These are phyloP conservation scores for Callithrix jacchus DNA, from an alignment of 2,113 vertebrate species.

Conservation along the genomic window DNA sequence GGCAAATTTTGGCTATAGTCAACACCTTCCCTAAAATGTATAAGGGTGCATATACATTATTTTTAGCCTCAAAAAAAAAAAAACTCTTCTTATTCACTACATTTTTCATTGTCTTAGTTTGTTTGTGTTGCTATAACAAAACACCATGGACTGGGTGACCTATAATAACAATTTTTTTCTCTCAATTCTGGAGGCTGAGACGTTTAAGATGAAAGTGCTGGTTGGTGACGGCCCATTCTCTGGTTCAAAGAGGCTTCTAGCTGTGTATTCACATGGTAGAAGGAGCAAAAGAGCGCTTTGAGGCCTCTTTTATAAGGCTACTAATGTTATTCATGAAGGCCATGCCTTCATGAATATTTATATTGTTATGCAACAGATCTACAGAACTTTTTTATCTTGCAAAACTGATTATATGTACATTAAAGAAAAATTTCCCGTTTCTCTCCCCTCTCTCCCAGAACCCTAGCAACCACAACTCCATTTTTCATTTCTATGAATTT, in stretches of 20 bases:
- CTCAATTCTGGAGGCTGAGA: neutral
- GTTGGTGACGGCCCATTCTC: neutral
- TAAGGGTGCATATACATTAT: neutral
- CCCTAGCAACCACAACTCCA: neutral
- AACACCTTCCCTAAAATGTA: neutral
- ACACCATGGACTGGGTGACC: neutral
- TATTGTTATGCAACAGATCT: neutral
- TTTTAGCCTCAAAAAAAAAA: neutral
- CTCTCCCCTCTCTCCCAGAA: neutral
- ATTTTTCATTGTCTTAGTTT: neutral
- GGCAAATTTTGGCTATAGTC: neutral
- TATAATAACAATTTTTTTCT: neutral
- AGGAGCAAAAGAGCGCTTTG: neutral
- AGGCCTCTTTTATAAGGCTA: neutral
- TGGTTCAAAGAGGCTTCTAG: neutral
- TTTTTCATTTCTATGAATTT: neutral
- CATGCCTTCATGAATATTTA: neutral
- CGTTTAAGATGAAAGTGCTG: neutral
- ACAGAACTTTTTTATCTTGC: neutral
- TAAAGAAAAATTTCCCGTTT: neutral
- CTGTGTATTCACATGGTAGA: neutral
- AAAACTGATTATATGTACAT: neutral
- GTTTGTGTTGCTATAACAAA: neutral
- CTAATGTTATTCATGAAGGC: neutral
- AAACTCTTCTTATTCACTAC: neutral